A percentile compares a stretch with the other conserved stretches of the same genome.
Conservation (phyloP, 2,797 vertebrate genomes). For the Muraenolepis orangiensis region DNA sequence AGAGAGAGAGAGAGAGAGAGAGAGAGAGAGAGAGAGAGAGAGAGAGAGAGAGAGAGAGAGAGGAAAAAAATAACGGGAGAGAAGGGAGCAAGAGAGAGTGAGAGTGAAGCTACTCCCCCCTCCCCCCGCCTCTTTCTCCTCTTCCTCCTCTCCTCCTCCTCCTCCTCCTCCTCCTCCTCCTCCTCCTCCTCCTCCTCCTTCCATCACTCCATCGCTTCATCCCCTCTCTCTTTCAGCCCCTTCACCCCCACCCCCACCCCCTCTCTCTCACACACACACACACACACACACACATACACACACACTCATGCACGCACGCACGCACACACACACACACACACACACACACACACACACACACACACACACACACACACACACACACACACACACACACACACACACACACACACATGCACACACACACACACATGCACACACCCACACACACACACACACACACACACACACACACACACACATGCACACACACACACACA, state of each 20-base stretch:
- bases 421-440: background rate
- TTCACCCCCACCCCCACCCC: background rate
- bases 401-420: background rate
- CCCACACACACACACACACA: slow-evolving; percentile 47
- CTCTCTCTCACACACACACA: too few species aligned
- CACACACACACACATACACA: background rate
- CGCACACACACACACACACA: slow-evolving; percentile 46
- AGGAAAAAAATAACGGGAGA: background rate
- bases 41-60: background rate
- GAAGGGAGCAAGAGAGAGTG: background rate
- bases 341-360: slow-evolving; percentile 49
- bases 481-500: slow-evolving; percentile 55
- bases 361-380: too few species aligned
- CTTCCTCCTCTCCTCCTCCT: background rate
- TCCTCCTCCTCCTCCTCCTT: background rate
- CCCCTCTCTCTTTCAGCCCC: background rate
- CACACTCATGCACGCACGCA: slow-evolving; percentile 19
- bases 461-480: slow-evolving; percentile 50
- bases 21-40: background rate
- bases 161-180: background rate
- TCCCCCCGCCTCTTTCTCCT: background rate
- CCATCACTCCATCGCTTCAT: slow-evolving; percentile 1
- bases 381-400: too few species aligned
- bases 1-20: background rate
- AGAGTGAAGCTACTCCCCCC: background rate